These are phyloP conservation scores for Cerastis rubricosa DNA, from an alignment of 2,888 invertebrate genomes.

Conservation along the genomic window DNA sequence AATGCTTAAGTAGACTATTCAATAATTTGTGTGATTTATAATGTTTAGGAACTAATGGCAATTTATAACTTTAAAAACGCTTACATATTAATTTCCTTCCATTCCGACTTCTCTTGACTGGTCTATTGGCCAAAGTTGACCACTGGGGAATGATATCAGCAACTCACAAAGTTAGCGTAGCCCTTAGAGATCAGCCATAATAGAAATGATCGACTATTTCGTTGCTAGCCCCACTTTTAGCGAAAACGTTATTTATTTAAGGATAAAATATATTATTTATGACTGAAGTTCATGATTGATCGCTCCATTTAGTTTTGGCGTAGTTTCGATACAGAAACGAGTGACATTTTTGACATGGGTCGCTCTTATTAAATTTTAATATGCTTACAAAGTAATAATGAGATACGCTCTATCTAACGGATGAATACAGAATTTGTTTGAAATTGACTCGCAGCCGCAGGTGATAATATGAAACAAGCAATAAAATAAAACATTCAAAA, in stretches of 20 bases:
- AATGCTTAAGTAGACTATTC: background rate
- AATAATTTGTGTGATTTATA: background rate
- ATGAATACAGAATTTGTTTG: background rate
- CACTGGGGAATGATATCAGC: constrained; percentile 58
- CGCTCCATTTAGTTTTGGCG: constrained; percentile 44
- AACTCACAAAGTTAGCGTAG: constrained; percentile 44
- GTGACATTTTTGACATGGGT: constrained; percentile 43
- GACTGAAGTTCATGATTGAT: constrained; percentile 48
- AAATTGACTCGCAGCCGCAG: background rate
- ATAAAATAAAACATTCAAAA: background rate
- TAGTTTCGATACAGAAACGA: constrained; percentile 30
- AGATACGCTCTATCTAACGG: background rate
- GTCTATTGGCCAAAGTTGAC: constrained; percentile 19
- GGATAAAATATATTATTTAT: constrained; percentile 49
- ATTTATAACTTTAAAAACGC: background rate
- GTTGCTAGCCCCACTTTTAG: constrained; percentile 32
- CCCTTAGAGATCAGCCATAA: constrained; percentile 49
- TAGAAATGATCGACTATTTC: constrained; percentile 49
- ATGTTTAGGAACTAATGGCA: background rate
- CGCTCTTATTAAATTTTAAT: constrained; percentile 43
- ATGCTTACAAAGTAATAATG: constrained; percentile 18
- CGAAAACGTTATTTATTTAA: constrained; percentile 36
- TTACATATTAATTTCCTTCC: background rate
- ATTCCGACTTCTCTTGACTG: constrained; percentile 12
- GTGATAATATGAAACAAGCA: background rate